Evolutionary conservation across 23 tunicate species (phyloP).

Genomic region (Styela plicata): DNA sequence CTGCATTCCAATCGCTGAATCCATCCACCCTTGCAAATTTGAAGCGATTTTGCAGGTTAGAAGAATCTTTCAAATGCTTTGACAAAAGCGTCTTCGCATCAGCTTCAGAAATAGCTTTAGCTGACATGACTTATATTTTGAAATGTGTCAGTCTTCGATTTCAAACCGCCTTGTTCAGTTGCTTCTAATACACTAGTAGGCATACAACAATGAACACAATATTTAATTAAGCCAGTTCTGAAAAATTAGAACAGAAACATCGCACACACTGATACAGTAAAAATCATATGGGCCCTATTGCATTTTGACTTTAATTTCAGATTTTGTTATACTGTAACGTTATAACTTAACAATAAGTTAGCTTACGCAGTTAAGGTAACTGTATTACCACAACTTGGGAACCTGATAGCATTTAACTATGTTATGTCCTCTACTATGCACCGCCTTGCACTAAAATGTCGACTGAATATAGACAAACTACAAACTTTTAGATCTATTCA

Average conservation of each 20-base stretch:
- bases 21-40: conserved; percentile 46
- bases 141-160: background rate
- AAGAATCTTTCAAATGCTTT: conserved; percentile 36
- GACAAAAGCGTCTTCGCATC: conserved; percentile 73
- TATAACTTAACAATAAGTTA: too few species aligned
- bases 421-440: too few species aligned
- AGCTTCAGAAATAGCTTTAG: conserved; percentile 86
- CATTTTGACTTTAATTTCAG: too few species aligned
- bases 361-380: background rate
- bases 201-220: background rate
- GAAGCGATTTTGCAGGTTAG: conserved; percentile 36
- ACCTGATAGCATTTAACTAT: background rate
- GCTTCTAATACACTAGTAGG: background rate
- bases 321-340: too few species aligned
- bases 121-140: conserved; percentile 62
- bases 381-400: background rate
- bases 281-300: too few species aligned
- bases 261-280: too few species aligned
- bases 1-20: conserved; percentile 39
- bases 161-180: background rate
- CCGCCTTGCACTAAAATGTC: background rate
- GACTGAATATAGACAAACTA: background rate
- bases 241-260: background rate
- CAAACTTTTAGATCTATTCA: too few species aligned
- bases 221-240: too few species aligned